Conservation (phyloP, 2,113 vertebrate genomes). For the Chiloscyllium plagiosum region DNA sequence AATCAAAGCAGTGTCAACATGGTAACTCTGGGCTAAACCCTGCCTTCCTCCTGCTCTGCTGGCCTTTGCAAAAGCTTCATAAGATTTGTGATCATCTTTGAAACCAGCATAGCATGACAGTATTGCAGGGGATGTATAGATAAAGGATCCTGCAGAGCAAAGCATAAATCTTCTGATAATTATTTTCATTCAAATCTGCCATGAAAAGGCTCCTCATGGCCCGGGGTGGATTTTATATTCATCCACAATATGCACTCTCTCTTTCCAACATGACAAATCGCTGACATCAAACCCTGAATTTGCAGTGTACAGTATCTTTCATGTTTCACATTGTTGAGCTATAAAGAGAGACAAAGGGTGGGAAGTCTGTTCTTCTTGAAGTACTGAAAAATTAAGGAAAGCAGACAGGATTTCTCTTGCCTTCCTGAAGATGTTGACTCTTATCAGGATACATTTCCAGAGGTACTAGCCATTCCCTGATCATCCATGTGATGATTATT, state of each 20-base stretch:
- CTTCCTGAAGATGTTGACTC: background rate
- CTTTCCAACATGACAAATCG: background rate
- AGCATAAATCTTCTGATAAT: background rate
- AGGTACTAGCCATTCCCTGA: background rate
- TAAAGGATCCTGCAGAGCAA: background rate
- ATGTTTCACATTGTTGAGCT: background rate
- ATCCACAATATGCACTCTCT: background rate
- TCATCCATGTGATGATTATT: background rate
- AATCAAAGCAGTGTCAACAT: too few relatives aligned
- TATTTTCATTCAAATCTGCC: background rate
- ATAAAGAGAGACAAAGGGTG: background rate
- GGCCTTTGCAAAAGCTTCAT: background rate
- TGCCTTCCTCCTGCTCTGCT: background rate
- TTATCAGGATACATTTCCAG: background rate
- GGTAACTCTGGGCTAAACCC: background rate
- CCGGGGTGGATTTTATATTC: background rate
- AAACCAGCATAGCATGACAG: background rate
- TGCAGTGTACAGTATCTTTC: background rate
- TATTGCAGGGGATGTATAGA: background rate
- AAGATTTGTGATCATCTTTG: background rate
- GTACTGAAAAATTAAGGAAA: background rate
- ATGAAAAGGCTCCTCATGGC: background rate
- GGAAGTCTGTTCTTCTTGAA: background rate
- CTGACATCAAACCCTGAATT: background rate
- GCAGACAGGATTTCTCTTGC: background rate